A percentile compares a stretch with the other conserved stretches of the same genome.
phyloP scores from a whole-genome alignment of 2,888 invertebrate genomes.

The Caenorhabditis sp. region DNA sequence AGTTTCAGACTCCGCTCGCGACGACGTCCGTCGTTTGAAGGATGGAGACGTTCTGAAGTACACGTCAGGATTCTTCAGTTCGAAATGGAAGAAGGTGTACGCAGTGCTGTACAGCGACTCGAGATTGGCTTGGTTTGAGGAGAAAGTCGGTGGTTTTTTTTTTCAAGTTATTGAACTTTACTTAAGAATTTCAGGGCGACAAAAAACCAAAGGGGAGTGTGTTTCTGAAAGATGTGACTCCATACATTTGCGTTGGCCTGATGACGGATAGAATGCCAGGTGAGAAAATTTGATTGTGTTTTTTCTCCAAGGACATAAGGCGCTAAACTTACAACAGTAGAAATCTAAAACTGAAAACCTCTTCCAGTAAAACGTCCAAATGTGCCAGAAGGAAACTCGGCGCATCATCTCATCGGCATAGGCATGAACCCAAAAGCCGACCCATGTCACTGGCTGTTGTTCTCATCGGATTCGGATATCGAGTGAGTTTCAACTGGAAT shows the following conservation, averaged over 20 bases:
- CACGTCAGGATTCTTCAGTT: constrained; percentile 75
- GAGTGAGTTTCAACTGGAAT: constrained; percentile 77
- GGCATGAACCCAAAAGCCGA: constrained; percentile 81
- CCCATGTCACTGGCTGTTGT: constrained; percentile 81
- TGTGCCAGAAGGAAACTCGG: constrained; percentile 73
- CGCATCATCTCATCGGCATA: constrained; percentile 81
- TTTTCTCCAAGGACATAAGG: no score
- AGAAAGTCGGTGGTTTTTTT: constrained; percentile 72
- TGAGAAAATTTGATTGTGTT: neutral
- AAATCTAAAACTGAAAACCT: neutral
- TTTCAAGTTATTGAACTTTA: neutral
- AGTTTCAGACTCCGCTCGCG: constrained; percentile 1
- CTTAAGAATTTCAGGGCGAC: constrained; percentile 17
- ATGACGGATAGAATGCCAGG: constrained; percentile 15
- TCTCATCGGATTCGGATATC: constrained; percentile 78
- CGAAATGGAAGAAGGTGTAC: constrained; percentile 79
- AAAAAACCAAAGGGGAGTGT: constrained; percentile 16
- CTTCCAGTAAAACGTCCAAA: constrained; percentile 11
- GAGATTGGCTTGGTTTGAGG: constrained; percentile 76
- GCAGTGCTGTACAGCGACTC: constrained; percentile 80
- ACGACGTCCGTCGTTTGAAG: constrained; percentile 68
- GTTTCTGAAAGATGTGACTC: constrained; percentile 5
- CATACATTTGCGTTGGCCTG: constrained; percentile 29
- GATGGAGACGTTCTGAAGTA: constrained; percentile 80
- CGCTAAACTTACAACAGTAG: no score